phyloP scores from a whole-genome alignment of 2,888 invertebrate genomes.

The Notocelia uddmanniana region DNA sequence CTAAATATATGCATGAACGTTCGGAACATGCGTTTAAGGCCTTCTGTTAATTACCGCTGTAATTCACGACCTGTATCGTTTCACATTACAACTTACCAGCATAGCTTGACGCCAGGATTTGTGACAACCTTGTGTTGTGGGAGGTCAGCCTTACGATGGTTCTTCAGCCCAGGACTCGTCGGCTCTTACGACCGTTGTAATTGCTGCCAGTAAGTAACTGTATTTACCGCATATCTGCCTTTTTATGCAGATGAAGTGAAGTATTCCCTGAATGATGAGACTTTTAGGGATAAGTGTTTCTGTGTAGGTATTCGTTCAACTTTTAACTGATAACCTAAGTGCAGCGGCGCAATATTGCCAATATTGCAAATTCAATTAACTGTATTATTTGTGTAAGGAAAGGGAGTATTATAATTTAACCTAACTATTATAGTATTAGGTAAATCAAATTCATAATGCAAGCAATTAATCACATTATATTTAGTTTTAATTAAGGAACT shows the following conservation, averaged over 20 bases:
- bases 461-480: slow-evolving; percentile 18
- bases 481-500: slow-evolving; percentile 71
- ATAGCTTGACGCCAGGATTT: neutral
- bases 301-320: neutral
- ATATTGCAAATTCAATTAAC: no score
- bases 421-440: no score
- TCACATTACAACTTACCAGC: neutral
- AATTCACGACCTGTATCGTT: neutral
- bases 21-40: slow-evolving; percentile 12
- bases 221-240: neutral
- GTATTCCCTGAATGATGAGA: neutral
- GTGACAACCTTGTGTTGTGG: neutral
- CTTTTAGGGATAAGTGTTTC: neutral
- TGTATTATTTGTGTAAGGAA: no score
- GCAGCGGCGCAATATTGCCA: no score
- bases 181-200: neutral
- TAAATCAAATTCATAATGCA: neutral
- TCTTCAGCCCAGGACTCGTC: neutral
- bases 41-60: slow-evolving; percentile 6
- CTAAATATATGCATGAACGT: slow-evolving; percentile 10
- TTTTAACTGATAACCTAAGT: neutral
- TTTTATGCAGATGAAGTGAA: neutral
- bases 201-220: neutral
- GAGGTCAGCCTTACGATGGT: neutral
- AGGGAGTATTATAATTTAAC: no score